phyloP scores from a whole-genome alignment of 1,140 invertebrate genomes.

The Sycophila sp. region DNA sequence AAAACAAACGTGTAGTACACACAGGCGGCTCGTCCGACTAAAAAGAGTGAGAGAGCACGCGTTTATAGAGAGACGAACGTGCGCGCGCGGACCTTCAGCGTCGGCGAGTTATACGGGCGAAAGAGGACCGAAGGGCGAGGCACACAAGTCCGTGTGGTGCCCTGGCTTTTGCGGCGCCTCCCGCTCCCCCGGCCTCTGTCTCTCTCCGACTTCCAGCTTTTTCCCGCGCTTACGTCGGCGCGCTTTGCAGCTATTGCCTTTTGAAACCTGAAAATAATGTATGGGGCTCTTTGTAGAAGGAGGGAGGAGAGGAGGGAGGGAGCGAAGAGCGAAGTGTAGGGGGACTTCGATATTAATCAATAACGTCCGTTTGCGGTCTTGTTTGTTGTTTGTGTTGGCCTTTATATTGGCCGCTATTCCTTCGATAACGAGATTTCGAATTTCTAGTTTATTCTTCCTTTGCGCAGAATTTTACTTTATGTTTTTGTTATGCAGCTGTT shows the following conservation, averaged over 20 bases:
- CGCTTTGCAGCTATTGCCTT: slow-evolving; percentile 24
- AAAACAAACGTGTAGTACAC: slow-evolving; percentile 42
- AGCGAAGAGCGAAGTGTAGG: background rate
- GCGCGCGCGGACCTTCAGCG: background rate
- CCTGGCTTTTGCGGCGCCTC: slow-evolving; percentile 26
- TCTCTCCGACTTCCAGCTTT: slow-evolving; percentile 15
- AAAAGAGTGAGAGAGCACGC: background rate
- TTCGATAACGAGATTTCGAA: background rate
- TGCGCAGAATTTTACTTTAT: too few relatives aligned
- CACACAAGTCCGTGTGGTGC: background rate
- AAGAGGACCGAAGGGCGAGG: slow-evolving; percentile 20
- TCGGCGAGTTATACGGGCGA: slow-evolving; percentile 3
- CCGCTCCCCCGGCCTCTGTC: too few relatives aligned
- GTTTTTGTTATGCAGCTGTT: too few relatives aligned
- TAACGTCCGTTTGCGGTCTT: slow-evolving; percentile 17
- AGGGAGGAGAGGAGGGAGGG: slow-evolving; percentile 1
- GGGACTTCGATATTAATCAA: slow-evolving; percentile 36
- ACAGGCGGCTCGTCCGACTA: background rate
- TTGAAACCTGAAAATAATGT: slow-evolving; percentile 35
- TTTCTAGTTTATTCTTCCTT: too few relatives aligned
- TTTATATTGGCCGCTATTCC: background rate
- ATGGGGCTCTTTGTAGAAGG: slow-evolving; percentile 19
- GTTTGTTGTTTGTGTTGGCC: slow-evolving; percentile 11
- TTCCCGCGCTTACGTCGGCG: slow-evolving; percentile 22
- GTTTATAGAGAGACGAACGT: background rate